Percentiles rank a stretch among this genome's conserved stretches.
phyloP scores from a whole-genome alignment of 2,797 vertebrate species.

The Silurus lanzhouensis region DNA sequence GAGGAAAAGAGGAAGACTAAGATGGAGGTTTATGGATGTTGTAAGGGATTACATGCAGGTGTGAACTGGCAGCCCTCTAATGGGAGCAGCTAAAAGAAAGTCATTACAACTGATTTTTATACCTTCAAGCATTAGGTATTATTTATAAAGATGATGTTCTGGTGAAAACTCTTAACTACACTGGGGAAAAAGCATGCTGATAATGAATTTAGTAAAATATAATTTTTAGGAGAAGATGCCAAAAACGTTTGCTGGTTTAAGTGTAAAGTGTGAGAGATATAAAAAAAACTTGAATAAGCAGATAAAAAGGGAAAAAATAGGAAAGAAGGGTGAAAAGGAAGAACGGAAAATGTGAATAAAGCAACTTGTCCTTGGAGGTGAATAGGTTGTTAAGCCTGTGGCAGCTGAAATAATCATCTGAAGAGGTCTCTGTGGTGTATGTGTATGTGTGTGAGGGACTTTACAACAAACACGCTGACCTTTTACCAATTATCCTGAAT shows the following conservation, averaged over 20 bases:
- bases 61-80: no score
- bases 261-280: background rate
- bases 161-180: no score
- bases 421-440: background rate
- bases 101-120: no score
- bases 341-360: background rate
- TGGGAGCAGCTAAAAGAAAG: no score
- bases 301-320: background rate
- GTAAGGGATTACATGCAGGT: no score
- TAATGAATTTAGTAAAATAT: no score
- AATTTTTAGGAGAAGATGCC: no score
- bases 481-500: background rate
- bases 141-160: no score
- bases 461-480: background rate
- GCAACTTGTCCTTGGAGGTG: background rate
- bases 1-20: no score
- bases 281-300: background rate
- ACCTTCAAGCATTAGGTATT: no score
- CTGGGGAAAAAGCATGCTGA: no score
- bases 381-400: background rate
- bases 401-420: constrained; percentile 19
- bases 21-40: no score
- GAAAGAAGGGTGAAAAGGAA: background rate
- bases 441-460: background rate
- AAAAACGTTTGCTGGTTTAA: background rate